Base-by-base conservation (phyloP, 2,113 vertebrate genomes). In the Sylvietta virens region DNA sequence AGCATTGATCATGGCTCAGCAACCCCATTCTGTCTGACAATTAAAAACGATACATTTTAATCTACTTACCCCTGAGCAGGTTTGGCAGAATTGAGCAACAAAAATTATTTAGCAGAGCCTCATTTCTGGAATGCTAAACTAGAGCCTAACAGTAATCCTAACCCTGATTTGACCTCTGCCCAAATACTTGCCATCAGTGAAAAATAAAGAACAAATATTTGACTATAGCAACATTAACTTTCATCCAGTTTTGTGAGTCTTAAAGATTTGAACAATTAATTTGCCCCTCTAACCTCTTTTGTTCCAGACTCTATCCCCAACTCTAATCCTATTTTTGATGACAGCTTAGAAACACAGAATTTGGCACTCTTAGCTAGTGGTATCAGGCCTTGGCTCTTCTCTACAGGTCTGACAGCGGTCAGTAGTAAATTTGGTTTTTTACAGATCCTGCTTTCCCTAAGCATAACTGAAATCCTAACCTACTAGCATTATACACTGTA, bases 11-110 rank as follows among this genome's bases (percentile, higher is more conserved):
- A 95, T 92, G 96, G 92, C 92, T 95, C 94, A 95, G 88, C 94
- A 97, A 96, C 94, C 94, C 88, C 92, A 97, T 95, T 97, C 96
- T 96, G 95, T 93, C 95, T 95, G 94, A 96, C 95, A 97, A 94
- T 97, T 97, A 97, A 95, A 97, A 96, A 94, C 91, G 83, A 94
- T 97, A 96, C 92, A 81, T 97, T 96, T 97, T 95, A 96, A 96
- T 97, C 94, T 96, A 81, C 94, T 96, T 95, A 94, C 96, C 91
- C 72, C 91, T 92, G 95, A 95, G 92, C 94, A 94, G 80, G 83
- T 95, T 92, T 97, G 96, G 92, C 94, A 95, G 92, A 94, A 95
- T 13, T 51, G 67, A 94, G 77, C 80, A 86, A 88, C 64, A 91
- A 86, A 96, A 94, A 84, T 71, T 88, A 79, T 95, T 94, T 90